Evolutionary conservation across 1,140 invertebrate species (phyloP).

Genomic region (Pogonus chalceus): DNA sequence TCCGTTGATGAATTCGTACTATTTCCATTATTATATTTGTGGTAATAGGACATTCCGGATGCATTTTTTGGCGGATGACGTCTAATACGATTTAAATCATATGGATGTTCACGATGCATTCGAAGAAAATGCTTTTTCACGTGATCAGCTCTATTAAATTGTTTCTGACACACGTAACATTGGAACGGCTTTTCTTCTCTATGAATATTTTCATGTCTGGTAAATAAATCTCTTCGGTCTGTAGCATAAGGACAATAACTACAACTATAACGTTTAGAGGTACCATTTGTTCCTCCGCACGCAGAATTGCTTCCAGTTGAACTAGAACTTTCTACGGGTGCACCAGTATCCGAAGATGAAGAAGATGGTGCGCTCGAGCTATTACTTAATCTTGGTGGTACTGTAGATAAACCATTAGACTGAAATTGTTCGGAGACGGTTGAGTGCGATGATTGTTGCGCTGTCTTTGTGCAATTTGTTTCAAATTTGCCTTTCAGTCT

Average conservation of each 20-base stretch:
- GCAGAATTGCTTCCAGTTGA: slow-evolving; percentile 25
- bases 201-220: slow-evolving; percentile 93
- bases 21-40: slow-evolving; percentile 29
- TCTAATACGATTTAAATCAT: slow-evolving; percentile 74
- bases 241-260: slow-evolving; percentile 80
- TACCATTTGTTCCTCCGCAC: slow-evolving; percentile 26
- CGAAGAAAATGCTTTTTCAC: slow-evolving; percentile 88
- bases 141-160: slow-evolving; percentile 89
- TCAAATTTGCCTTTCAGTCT: slow-evolving; percentile 54
- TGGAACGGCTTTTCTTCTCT: slow-evolving; percentile 87
- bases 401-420: slow-evolving; percentile 11
- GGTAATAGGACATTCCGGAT: slow-evolving; percentile 38
- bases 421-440: background rate
- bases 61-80: slow-evolving; percentile 42
- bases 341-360: slow-evolving; percentile 13
- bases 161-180: slow-evolving; percentile 83
- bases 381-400: slow-evolving; percentile 25
- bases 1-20: slow-evolving; percentile 18
- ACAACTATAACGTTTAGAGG: slow-evolving; percentile 69
- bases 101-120: slow-evolving; percentile 78
- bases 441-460: slow-evolving; percentile 6
- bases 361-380: slow-evolving; percentile 23
- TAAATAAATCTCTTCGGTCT: slow-evolving; percentile 86
- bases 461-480: slow-evolving; percentile 25
- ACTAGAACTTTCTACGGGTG: slow-evolving; percentile 22